Evolutionary conservation across 92 coral and sea anemone genomes (phyloP), one percentile per base, ranked within the genome.

Genomic region (Umimayanthus chanpuru): DNA sequence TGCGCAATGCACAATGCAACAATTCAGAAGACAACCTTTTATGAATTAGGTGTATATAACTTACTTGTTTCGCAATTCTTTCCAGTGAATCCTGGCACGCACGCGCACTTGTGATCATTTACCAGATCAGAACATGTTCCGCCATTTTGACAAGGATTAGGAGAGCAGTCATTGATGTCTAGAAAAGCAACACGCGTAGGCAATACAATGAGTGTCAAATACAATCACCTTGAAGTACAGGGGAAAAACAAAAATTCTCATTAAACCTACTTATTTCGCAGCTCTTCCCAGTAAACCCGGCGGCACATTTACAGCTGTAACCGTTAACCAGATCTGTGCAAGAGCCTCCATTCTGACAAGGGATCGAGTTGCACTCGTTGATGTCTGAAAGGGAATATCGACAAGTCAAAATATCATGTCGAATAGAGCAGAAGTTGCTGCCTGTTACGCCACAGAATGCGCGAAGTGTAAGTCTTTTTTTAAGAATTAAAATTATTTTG

Each of bases 201-300:
- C 36, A 32, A 32, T 32, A 32, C 36, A 32, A 32, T 32, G 36
- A 32, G 36, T 32, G 14, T 53, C 58, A 53, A 53, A 47, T 47
- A 7, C 8, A 47, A 5, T 6, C 50, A 47, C 50, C 50, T 47
- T 7, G 50, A 9, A 7, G 58, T 1, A 2, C 4, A 12, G 14
- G 20, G 20, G 58, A 2, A 11, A 53, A 9, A 18, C 14, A 53
- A 53, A 15, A 53, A 50, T 79, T 2, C 8, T 26, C 9, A 28
- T 9, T 25, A 21, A 30, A 80, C 84, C 49, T 55, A 80, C 84
- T 80, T 53, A 21, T 80, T 14, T 80, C 44, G 30, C 84, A 80
- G 70, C 26, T 61, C 25, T 53, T 26, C 6, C 71, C 84, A 80
- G 84, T 56, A 30, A 80, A 80, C 21, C 84, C 84, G 21, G 6